Percentiles rank a stretch among this genome's conserved stretches.
These are phyloP conservation scores for Amblyraja radiata DNA, from an alignment of 2,797 vertebrate species.

Conservation along the genomic window DNA sequence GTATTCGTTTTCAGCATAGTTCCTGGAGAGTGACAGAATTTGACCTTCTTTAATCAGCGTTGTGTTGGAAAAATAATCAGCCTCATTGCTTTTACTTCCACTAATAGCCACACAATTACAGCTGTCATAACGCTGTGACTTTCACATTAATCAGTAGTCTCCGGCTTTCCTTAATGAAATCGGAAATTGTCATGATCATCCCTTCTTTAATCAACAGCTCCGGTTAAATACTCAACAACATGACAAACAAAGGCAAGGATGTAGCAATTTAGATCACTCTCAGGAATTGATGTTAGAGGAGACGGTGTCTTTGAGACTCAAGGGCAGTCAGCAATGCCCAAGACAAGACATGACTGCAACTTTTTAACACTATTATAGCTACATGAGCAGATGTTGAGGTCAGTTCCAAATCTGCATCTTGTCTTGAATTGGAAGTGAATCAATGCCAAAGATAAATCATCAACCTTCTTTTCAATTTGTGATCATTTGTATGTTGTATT, in stretches of 20 bases:
- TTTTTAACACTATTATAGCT: neutral
- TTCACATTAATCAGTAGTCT: conserved; percentile 17
- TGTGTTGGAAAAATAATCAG: neutral
- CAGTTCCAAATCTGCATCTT: neutral
- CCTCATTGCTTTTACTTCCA: conserved; percentile 29
- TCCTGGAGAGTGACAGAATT: neutral
- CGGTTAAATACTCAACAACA: neutral
- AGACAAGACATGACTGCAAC: neutral
- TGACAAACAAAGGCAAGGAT: conserved; percentile 11
- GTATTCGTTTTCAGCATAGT: neutral
- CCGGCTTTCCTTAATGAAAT: conserved; percentile 3
- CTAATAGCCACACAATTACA: conserved; percentile 23
- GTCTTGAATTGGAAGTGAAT: neutral
- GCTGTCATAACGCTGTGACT: neutral
- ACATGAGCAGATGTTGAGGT: neutral
- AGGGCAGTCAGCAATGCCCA: neutral
- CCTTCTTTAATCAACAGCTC: conserved; percentile 9
- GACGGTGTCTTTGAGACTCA: neutral
- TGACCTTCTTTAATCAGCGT: conserved; percentile 16
- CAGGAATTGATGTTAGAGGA: neutral
- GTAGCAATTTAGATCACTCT: neutral
- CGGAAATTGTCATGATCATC: conserved; percentile 21
- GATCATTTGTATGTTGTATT: neutral
- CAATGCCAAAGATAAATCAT: neutral
- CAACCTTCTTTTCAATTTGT: neutral